Percentiles rank a stretch among this genome's conserved stretches.
Conservation (phyloP, 2,113 vertebrate species). For the Herpailurus yagouaroundi region DNA sequence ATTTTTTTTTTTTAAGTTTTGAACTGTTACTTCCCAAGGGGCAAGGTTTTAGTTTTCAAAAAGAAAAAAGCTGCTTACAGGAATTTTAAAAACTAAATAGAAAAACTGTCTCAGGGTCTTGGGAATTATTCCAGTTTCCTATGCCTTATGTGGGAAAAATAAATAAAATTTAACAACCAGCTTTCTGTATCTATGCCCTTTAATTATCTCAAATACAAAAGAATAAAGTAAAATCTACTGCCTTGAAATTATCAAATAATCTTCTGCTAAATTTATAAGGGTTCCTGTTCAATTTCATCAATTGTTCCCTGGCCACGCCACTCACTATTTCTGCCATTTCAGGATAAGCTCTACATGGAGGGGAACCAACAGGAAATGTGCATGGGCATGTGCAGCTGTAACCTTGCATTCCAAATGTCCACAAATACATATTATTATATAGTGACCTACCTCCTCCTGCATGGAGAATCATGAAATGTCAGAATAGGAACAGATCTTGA, state of each 20-base stretch:
- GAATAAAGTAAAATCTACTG: slow-evolving; percentile 19
- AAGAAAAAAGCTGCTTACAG: slow-evolving; percentile 41
- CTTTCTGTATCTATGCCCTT: slow-evolving; percentile 13
- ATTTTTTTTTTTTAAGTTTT: slow-evolving; percentile 13
- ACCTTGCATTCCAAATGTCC: background rate
- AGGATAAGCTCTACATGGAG: background rate
- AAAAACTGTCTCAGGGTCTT: background rate
- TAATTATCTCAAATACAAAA: slow-evolving; percentile 23
- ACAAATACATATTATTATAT: background rate
- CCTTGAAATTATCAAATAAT: slow-evolving; percentile 32
- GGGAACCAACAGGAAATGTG: background rate
- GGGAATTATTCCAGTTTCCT: background rate
- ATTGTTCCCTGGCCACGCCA: background rate
- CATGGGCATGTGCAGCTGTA: background rate
- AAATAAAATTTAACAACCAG: background rate
- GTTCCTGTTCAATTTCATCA: background rate
- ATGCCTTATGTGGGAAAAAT: background rate
- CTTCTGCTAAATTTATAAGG: background rate
- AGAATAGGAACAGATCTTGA: background rate
- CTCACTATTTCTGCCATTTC: background rate
- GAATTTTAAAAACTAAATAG: slow-evolving; percentile 51
- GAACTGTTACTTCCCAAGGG: background rate
- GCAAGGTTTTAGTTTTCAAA: slow-evolving; percentile 50
- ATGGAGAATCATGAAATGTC: background rate
- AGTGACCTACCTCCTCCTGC: background rate